These are phyloP conservation scores for Drosophila navojoa DNA, from an alignment of 1,140 invertebrate genomes.

Conservation along the genomic window DNA sequence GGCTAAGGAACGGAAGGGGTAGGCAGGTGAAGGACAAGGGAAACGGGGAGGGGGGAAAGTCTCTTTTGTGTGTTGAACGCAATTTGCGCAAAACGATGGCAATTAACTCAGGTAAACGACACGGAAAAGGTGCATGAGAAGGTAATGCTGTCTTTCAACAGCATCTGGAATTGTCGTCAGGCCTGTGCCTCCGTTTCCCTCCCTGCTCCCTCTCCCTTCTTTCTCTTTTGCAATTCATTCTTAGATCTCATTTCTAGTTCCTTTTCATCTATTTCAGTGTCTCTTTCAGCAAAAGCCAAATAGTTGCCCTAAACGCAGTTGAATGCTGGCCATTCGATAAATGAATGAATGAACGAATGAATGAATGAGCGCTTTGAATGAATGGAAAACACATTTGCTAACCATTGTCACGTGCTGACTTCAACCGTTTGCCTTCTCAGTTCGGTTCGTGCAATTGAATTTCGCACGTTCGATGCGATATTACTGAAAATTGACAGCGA, in stretches of 20 bases:
- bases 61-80: constrained; percentile 40
- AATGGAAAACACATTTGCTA: constrained; percentile 67
- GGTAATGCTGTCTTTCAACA: neutral
- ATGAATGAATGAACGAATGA: constrained; percentile 18
- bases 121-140: neutral
- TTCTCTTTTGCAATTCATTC: neutral
- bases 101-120: constrained; percentile 67
- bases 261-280: constrained; percentile 1
- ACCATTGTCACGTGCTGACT: constrained; percentile 70
- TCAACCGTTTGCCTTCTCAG: constrained; percentile 9
- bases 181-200: neutral
- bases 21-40: neutral
- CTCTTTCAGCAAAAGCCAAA: constrained; percentile 21
- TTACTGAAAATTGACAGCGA: constrained; percentile 19
- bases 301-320: constrained; percentile 8
- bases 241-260: constrained; percentile 1
- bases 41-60: neutral
- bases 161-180: constrained; percentile 20
- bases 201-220: neutral
- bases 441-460: constrained; percentile 23
- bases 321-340: neutral
- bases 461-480: constrained; percentile 22
- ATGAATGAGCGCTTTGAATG: constrained; percentile 16
- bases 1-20: neutral
- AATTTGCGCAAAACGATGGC: constrained; percentile 75